These are phyloP conservation scores for Apamea monoglypha DNA, from an alignment of 2,888 invertebrate genomes.

Conservation along the genomic window DNA sequence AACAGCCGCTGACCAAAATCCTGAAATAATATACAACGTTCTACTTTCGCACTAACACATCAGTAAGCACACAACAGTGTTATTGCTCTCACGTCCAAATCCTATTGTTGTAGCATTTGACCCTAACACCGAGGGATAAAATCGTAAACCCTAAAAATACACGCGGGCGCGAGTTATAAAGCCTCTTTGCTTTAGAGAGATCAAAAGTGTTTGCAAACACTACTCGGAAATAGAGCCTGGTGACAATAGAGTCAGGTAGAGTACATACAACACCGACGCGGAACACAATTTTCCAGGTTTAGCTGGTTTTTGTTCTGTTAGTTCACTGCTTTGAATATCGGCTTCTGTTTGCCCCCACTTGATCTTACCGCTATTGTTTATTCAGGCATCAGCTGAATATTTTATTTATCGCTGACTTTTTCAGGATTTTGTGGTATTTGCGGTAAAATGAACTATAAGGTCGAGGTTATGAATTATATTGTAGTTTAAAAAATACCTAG, in stretches of 20 bases:
- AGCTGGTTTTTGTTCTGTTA: constrained; percentile 32
- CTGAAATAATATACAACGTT: not conserved
- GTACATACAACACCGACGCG: not conserved
- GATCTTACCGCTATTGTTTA: constrained; percentile 31
- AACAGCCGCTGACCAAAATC: not conserved
- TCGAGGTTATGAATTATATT: not conserved
- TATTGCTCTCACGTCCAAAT: not conserved
- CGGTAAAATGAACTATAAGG: not conserved
- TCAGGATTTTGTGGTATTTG: not conserved
- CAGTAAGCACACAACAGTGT: not conserved
- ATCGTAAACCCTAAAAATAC: not conserved
- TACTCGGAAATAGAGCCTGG: not conserved
- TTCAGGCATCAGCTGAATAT: constrained; percentile 21
- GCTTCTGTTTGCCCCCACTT: constrained; percentile 19
- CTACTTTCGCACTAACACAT: not conserved
- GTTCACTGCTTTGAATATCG: constrained; percentile 22
- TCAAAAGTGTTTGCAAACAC: constrained; percentile 17
- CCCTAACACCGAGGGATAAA: not conserved
- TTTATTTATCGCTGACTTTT: constrained; percentile 17
- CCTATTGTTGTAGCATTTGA: not conserved
- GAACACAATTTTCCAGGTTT: constrained; percentile 35
- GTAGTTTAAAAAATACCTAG: not conserved
- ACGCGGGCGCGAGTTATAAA: not conserved
- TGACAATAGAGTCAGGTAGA: constrained; percentile 13
- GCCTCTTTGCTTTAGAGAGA: not conserved